Percentiles rank a stretch among this genome's conserved stretches.
These are phyloP conservation scores for Drosophila sucinea DNA, from an alignment of 1,140 invertebrate genomes.

Conservation along the genomic window DNA sequence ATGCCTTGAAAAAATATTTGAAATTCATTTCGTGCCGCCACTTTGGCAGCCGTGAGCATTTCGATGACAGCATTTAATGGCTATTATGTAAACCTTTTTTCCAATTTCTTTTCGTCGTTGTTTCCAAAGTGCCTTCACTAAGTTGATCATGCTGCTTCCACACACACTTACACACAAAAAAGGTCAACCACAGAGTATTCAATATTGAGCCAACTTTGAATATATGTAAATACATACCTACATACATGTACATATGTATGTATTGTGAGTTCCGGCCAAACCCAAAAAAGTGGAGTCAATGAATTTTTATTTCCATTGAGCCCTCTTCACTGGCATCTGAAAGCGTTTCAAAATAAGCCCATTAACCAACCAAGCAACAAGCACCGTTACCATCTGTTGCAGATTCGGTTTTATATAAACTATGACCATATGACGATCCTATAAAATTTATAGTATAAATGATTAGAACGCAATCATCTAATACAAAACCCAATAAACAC, in stretches of 20 bases:
- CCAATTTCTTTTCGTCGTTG: slow-evolving; percentile 8
- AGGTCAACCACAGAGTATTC: slow-evolving; percentile 50
- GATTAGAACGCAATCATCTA: no score
- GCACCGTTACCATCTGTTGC: slow-evolving; percentile 46
- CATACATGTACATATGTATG: slow-evolving; percentile 26
- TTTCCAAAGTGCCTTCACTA: slow-evolving; percentile 1
- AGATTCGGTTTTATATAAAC: slow-evolving; percentile 1
- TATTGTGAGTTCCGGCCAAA: slow-evolving; percentile 57
- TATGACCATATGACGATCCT: background rate
- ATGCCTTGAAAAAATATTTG: slow-evolving; percentile 69
- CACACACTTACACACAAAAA: slow-evolving; percentile 28
- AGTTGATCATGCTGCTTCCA: background rate
- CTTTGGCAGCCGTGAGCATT: slow-evolving; percentile 60
- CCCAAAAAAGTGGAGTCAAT: slow-evolving; percentile 33
- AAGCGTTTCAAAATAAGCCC: slow-evolving; percentile 54
- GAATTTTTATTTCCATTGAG: slow-evolving; percentile 23
- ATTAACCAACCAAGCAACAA: slow-evolving; percentile 38
- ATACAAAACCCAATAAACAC: no score
- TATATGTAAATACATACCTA: background rate
- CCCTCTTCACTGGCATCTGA: slow-evolving; percentile 19
- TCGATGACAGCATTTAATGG: slow-evolving; percentile 75
- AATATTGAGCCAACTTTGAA: slow-evolving; percentile 10
- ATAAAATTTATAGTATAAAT: slow-evolving; percentile 6
- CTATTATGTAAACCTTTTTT: slow-evolving; percentile 69
- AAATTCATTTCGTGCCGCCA: slow-evolving; percentile 68